Evolutionary conservation across 2,113 vertebrate genomes (phyloP), one percentile per base, ranked within the genome.

Genomic region (Origma solitaria): DNA sequence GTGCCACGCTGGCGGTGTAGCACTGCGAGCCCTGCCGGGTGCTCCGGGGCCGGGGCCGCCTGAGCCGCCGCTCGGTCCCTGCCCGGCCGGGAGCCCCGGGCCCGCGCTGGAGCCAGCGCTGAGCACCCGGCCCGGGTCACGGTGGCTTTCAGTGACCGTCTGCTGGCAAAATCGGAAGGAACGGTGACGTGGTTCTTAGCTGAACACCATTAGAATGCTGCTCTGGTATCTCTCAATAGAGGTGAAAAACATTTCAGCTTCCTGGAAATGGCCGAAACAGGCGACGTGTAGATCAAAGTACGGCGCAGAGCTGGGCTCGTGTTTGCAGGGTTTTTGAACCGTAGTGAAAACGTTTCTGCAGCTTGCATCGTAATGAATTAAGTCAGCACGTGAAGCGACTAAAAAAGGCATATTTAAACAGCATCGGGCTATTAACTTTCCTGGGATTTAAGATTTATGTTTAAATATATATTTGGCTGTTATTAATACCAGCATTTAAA

Each of bases 221-320:
- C 84, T 95, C 65, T 87, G n/a, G 66, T 85, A 20, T 90, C 69
- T 94, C 92, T 94, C 76, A 90, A 8, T 51, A 76, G 89, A 95
- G 56, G 85, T 86, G 82, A 80, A 89, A 88, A 89, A 44, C 83
- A 11, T 82, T 89, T 58, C 80, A 30, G 85, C 82, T 91, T 93
- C 76, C 88, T 92, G 93, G 91, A 94, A 94, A 95, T 94, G 96
- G 91, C 94, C 15, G 85, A 95, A 91, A 42, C 51, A 68, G 93
- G 91, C 91, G 66, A 86, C 73, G 78, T 56, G 86, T 69, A 68
- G 92, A 94, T 86, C 91, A 88, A 87, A 95, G 85, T 73, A 66
- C 35, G 72, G 66, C 54, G 61, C 53, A 50, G 90, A 70, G 83
- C 86, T 83, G 86, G 66, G 73, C 71, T 58, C 38, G 72, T 71